Percentiles rank a stretch among this genome's conserved stretches.
Conservation (phyloP, 2,113 vertebrate species). For the Pholis gunnellus region DNA sequence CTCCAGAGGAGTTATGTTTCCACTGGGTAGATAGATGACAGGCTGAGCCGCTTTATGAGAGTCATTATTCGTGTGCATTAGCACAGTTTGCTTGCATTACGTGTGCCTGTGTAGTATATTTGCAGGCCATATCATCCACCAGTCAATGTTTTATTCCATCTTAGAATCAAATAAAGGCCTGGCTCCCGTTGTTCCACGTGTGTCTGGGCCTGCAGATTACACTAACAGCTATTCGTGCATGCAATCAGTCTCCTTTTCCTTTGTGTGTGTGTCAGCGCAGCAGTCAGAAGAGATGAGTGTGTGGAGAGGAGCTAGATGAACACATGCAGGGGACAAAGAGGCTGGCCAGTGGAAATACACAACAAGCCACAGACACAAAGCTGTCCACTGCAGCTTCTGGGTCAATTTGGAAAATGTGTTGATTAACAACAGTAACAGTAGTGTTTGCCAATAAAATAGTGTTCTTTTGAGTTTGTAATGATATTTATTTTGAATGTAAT, state of each 20-base stretch:
- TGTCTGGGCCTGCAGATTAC: slow-evolving; percentile 64
- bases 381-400: slow-evolving; percentile 58
- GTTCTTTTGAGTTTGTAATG: neutral
- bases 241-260: slow-evolving; percentile 67
- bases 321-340: slow-evolving; percentile 70
- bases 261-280: slow-evolving; percentile 75
- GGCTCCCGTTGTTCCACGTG: slow-evolving; percentile 47
- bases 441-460: slow-evolving; percentile 12
- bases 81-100: neutral
- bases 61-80: slow-evolving; percentile 28
- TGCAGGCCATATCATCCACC: slow-evolving; percentile 24
- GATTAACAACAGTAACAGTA: slow-evolving; percentile 26
- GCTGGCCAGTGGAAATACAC: slow-evolving; percentile 54
- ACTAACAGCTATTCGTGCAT: slow-evolving; percentile 59
- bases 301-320: slow-evolving; percentile 66
- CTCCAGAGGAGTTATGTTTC: slow-evolving; percentile 24
- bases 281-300: slow-evolving; percentile 73
- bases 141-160: slow-evolving; percentile 45
- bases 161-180: slow-evolving; percentile 50
- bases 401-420: slow-evolving; percentile 23
- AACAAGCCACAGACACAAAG: slow-evolving; percentile 57
- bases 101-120: slow-evolving; percentile 25
- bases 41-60: slow-evolving; percentile 28
- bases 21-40: slow-evolving; percentile 11
- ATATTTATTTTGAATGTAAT: neutral